These are phyloP conservation scores for Oreocharis arfaki DNA, from an alignment of 2,113 vertebrate genomes.

Conservation along the genomic window DNA sequence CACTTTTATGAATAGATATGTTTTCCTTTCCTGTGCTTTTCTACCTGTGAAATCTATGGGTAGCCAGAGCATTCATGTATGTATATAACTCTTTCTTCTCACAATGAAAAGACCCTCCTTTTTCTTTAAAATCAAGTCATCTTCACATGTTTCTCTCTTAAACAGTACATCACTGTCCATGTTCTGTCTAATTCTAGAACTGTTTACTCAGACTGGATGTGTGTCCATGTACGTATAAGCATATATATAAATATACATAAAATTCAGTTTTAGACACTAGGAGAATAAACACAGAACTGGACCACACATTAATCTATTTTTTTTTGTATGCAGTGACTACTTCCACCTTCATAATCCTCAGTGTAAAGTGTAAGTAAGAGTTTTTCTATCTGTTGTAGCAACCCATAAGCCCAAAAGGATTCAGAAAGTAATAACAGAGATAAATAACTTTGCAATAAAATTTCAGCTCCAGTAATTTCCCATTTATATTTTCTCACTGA, in stretches of 20 bases:
- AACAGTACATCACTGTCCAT: neutral
- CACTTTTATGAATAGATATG: neutral
- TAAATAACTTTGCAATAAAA: slow-evolving; percentile 72
- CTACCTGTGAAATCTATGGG: neutral
- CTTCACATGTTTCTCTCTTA: neutral
- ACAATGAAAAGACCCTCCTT: neutral
- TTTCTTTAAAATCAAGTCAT: neutral
- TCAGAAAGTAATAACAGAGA: slow-evolving; percentile 71
- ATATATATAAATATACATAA: neutral
- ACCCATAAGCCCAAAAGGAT: slow-evolving; percentile 61
- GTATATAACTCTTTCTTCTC: neutral
- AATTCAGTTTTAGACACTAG: neutral
- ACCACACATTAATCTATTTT: neutral
- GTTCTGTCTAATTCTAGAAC: neutral
- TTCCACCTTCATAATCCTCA: slow-evolving; percentile 19
- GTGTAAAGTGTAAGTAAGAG: slow-evolving; percentile 48
- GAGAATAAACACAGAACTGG: neutral
- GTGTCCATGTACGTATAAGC: neutral
- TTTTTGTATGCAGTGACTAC: neutral
- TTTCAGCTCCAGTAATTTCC: slow-evolving; percentile 76
- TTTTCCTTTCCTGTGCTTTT: neutral
- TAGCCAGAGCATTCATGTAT: neutral
- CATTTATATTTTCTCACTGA: slow-evolving; percentile 74
- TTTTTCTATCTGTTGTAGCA: neutral
- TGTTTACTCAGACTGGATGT: neutral